Evolutionary conservation across 2,113 vertebrate genomes (phyloP).

Genomic region (Xenopus laevis): DNA sequence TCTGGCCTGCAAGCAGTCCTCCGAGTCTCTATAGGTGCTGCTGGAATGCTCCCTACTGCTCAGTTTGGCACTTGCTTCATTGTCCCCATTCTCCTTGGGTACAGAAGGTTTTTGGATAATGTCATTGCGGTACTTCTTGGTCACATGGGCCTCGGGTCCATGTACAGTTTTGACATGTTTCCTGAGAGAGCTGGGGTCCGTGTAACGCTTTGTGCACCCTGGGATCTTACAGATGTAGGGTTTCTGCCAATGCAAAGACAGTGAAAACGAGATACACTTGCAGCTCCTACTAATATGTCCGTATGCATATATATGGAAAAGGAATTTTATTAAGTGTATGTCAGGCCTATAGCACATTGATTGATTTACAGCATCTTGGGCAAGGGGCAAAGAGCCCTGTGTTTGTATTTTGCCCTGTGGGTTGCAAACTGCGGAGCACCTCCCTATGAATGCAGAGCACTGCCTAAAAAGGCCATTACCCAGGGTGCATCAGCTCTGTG

Average conservation of each 20-base stretch:
- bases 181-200: slow-evolving; percentile 94
- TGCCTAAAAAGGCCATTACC: too few relatives aligned
- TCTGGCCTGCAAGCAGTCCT: slow-evolving; percentile 81
- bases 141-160: slow-evolving; percentile 91
- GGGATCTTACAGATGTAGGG: slow-evolving; percentile 96
- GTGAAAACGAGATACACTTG: too few relatives aligned
- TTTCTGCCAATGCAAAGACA: slow-evolving; percentile 69
- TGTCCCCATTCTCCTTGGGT: slow-evolving; percentile 81
- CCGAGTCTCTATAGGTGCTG: slow-evolving; percentile 71
- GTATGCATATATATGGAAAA: too few relatives aligned
- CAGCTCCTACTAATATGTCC: too few relatives aligned
- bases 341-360: too few relatives aligned
- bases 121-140: slow-evolving; percentile 90
- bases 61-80: slow-evolving; percentile 72
- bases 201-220: slow-evolving; percentile 95
- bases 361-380: too few relatives aligned
- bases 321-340: too few relatives aligned
- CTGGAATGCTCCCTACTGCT: slow-evolving; percentile 62
- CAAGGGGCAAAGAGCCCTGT: too few relatives aligned
- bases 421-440: too few relatives aligned
- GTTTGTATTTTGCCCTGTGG: too few relatives aligned
- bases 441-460: too few relatives aligned
- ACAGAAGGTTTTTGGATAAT: slow-evolving; percentile 69
- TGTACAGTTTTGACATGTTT: slow-evolving; percentile 98
- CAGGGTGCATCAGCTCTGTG: too few relatives aligned